A percentile compares a stretch with the other conserved stretches of the same genome.
Evolutionary conservation across 1,140 invertebrate species (phyloP).

Genomic region (Drosophila lacteicornis): DNA sequence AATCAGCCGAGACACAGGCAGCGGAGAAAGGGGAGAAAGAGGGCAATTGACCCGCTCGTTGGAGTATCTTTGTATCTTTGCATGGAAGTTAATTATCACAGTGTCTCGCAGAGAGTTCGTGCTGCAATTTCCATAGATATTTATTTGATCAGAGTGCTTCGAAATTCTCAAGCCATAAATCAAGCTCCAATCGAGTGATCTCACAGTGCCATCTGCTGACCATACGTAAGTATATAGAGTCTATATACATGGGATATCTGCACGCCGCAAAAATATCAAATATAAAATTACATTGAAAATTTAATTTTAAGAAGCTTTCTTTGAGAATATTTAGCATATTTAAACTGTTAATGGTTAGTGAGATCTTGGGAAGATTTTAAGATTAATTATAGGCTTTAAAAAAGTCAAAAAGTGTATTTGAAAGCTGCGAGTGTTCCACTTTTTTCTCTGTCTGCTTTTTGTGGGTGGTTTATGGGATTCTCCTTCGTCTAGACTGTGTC

Average conservation of each 20-base stretch:
- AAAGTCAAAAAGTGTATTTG: not conserved
- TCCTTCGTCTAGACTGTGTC: constrained; percentile 59
- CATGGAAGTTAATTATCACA: constrained; percentile 78
- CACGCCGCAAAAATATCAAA: not conserved
- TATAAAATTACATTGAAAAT: not conserved
- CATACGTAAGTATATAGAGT: constrained; percentile 25
- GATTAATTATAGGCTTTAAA: not conserved
- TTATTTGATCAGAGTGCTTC: constrained; percentile 60
- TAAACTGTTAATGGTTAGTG: no score
- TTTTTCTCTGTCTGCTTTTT: constrained; percentile 3
- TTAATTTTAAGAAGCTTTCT: not conserved
- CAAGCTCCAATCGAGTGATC: constrained; percentile 51
- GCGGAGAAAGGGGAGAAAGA: not conserved
- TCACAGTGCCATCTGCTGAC: constrained; percentile 52
- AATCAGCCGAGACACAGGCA: constrained; percentile 45
- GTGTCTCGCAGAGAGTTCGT: constrained; percentile 70
- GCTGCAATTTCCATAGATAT: constrained; percentile 77
- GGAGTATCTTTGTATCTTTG: constrained; percentile 61
- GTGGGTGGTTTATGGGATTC: constrained; percentile 30
- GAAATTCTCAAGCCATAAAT: constrained; percentile 68
- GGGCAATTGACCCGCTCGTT: constrained; percentile 43
- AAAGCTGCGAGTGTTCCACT: not conserved
- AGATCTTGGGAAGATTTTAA: no score
- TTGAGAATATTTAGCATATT: no score
- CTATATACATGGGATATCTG: constrained; percentile 7